phyloP scores from a whole-genome alignment of 2,888 invertebrate species.

The Drosophila nigricruria region DNA sequence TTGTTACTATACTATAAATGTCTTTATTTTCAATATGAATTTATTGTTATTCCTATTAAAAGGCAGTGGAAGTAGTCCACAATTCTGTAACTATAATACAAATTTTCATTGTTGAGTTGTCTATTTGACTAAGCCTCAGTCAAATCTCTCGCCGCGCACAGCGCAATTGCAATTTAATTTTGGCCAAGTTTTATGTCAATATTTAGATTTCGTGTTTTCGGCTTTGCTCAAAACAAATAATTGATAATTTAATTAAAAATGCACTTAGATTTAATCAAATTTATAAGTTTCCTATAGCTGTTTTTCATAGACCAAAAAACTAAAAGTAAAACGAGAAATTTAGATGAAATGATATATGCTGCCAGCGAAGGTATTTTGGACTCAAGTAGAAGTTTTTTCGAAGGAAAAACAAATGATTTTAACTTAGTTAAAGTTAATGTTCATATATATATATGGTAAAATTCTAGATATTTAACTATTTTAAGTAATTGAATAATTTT shows the following conservation, averaged over 20 bases:
- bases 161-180: not conserved
- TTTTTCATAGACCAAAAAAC: not conserved
- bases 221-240: not conserved
- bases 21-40: too few species aligned
- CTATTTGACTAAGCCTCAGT: not conserved
- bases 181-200: not conserved
- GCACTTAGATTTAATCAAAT: not conserved
- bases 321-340: not conserved
- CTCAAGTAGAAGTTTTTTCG: too few species aligned
- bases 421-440: too few species aligned
- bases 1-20: not conserved
- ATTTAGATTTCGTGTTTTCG: not conserved
- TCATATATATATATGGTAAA: too few species aligned
- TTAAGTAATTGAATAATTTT: too few species aligned
- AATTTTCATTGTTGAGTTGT: not conserved
- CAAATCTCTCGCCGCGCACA: not conserved
- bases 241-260: not conserved
- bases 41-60: too few species aligned
- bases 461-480: too few species aligned
- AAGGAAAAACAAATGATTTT: too few species aligned
- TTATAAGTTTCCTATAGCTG: not conserved
- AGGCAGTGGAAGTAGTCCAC: not conserved
- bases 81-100: not conserved
- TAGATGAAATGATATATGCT: not conserved
- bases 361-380: not conserved